These are phyloP conservation scores for Enteromius anoplus DNA, from an alignment of 2,797 vertebrate species.

Conservation along the genomic window DNA sequence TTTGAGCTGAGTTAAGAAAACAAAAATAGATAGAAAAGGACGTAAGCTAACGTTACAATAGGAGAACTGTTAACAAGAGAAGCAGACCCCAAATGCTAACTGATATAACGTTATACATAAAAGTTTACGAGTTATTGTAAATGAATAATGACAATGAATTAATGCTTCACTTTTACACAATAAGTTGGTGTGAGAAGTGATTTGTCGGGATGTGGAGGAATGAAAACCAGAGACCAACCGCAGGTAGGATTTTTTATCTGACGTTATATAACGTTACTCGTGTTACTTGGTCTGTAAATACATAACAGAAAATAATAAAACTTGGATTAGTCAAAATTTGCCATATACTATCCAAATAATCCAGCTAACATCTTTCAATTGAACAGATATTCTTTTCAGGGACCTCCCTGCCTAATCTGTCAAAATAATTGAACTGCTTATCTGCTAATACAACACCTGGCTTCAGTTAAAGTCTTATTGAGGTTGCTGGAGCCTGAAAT, in stretches of 20 bases:
- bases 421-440: not conserved
- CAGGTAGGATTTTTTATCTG: conserved; percentile 64
- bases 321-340: not conserved
- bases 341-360: not conserved
- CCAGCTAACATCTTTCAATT: not conserved
- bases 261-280: not conserved
- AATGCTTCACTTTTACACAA: not conserved
- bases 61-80: not conserved
- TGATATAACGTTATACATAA: not conserved
- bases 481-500: not conserved
- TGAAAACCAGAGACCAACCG: conserved; percentile 65
- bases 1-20: not conserved
- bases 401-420: not conserved
- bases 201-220: conserved; percentile 68
- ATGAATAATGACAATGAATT: not conserved
- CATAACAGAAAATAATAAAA: not conserved
- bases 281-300: not conserved
- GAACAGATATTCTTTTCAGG: not conserved
- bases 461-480: not conserved
- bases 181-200: not conserved
- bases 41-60: not conserved
- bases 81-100: not conserved
- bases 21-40: not conserved
- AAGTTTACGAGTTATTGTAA: not conserved
- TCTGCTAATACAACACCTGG: conserved; percentile 1